Conservation (phyloP, 2,888 invertebrate species). For the Drosophila melanosoma region DNA sequence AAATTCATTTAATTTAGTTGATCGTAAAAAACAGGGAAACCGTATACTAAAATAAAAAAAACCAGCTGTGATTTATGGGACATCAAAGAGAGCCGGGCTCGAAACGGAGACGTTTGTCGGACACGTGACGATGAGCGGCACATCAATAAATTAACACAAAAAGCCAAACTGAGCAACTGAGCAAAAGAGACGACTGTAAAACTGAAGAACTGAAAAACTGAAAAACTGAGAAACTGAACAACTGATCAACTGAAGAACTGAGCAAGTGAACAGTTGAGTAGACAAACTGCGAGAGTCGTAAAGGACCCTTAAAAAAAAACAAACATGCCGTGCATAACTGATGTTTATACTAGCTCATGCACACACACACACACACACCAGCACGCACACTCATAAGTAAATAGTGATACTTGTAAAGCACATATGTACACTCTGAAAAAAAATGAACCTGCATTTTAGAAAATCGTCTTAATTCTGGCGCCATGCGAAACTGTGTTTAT, state of each 20-base stretch:
- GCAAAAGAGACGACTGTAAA: not conserved
- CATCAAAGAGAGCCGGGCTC: slow-evolving; percentile 52
- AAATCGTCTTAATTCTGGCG: accelerated
- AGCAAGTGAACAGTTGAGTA: slow-evolving; percentile 2
- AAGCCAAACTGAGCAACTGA: slow-evolving; percentile 31
- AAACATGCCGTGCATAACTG: slow-evolving; percentile 74
- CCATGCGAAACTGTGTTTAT: not conserved
- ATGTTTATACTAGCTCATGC: slow-evolving; percentile 34
- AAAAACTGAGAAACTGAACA: slow-evolving; percentile 6
- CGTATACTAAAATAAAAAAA: slow-evolving; percentile 16
- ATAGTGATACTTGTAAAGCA: slow-evolving; percentile 10
- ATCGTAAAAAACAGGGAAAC: slow-evolving; percentile 27
- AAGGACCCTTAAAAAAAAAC: slow-evolving; percentile 61
- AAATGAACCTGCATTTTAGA: accelerated
- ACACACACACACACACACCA: not conserved
- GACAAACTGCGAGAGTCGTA: slow-evolving; percentile 31
- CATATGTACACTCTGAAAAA: not conserved
- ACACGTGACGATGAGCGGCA: slow-evolving; percentile 56
- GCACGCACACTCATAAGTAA: not conserved
- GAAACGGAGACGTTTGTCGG: slow-evolving; percentile 9
- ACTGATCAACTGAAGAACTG: not conserved
- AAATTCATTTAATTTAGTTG: slow-evolving; percentile 36
- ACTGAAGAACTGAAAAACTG: slow-evolving; percentile 12
- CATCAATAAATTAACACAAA: slow-evolving; percentile 69
- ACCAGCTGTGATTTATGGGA: slow-evolving; percentile 50